Percentiles rank a stretch among this genome's conserved stretches.
Evolutionary conservation across 2,888 invertebrate genomes (phyloP).

Genomic region (Chrysolina americana): DNA sequence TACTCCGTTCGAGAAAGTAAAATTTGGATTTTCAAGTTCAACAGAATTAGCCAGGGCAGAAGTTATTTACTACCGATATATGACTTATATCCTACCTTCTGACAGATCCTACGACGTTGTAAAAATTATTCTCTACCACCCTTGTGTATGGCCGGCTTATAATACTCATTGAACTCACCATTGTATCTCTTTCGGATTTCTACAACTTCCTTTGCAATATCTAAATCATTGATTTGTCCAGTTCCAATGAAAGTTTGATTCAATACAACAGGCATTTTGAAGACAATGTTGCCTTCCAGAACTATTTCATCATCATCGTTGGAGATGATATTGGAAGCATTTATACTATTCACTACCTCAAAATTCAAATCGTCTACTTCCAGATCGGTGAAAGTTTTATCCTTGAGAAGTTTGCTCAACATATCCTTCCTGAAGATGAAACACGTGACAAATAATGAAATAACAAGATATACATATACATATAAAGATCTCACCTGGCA

Average conservation of each 20-base stretch:
- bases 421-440: constrained; percentile 55
- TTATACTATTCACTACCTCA: constrained; percentile 58
- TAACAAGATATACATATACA: no score
- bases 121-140: no score
- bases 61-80: no score
- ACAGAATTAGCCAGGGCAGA: no score
- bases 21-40: no score
- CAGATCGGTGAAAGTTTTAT: constrained; percentile 62
- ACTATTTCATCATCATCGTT: constrained; percentile 47
- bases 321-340: constrained; percentile 55
- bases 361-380: constrained; percentile 59
- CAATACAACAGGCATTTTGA: constrained; percentile 54
- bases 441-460: not conserved
- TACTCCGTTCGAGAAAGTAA: no score
- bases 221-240: constrained; percentile 52
- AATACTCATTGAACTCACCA: constrained; percentile 45
- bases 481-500: constrained; percentile 47
- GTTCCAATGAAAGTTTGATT: constrained; percentile 49
- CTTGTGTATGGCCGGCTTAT: no score
- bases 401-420: constrained; percentile 53
- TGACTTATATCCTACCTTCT: no score
- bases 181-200: constrained; percentile 43
- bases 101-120: no score
- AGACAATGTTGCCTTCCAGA: constrained; percentile 59
- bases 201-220: constrained; percentile 54